Base-by-base conservation (phyloP, 2,113 vertebrate genomes). In the Lophochroa leadbeateri region DNA sequence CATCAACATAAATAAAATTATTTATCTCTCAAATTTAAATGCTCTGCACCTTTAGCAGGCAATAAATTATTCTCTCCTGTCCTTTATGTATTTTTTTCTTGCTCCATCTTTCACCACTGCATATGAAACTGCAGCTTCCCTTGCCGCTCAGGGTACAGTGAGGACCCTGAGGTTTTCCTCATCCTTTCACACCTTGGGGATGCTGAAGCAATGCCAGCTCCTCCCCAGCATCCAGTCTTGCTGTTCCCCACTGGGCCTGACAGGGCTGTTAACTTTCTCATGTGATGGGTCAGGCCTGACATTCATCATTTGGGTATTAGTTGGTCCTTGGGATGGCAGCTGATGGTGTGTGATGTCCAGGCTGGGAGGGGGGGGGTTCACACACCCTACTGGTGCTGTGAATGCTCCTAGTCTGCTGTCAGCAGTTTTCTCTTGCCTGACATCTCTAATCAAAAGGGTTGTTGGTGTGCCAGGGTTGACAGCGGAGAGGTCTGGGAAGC, bases 1-100 rank as follows among this genome's bases (percentile, higher is more conserved):
- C 96, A 95, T 95, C 94, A 93, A 94, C 93, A 91, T 97, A 98
- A 97, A 97, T 96, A 97, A 90, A 96, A 97, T 97, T 96, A 97
- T 97, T 97, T 98, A 91, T 96, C 94, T 94, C 88, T 94, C 72
- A 64, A 83, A 97, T 97, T 91, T 94, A 97, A 95, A 96, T 91
- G 91, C 94, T 82, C 92, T 72, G 83, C 91, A 79, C 76, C 77
- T 97, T 96, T 94, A 82, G 93, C 71, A 89, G 87, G 79, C 89
- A 79, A 94, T 96, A 96, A 97, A 88, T 89, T 68, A 60, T 93
- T 85, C 61, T 33, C 86, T 94, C 52, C 82, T 19, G 44, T 74
- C 82, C 57, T 80, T 61, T 57, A 67, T 85, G 68, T 79, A 13
- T 87, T 70, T 85, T 61, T 96, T 80, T 81, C 70, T 93, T 6